Percentiles rank a stretch among this genome's conserved stretches.
Conservation (phyloP, 1,140 invertebrate genomes). For the Laupala kohalensis region DNA sequence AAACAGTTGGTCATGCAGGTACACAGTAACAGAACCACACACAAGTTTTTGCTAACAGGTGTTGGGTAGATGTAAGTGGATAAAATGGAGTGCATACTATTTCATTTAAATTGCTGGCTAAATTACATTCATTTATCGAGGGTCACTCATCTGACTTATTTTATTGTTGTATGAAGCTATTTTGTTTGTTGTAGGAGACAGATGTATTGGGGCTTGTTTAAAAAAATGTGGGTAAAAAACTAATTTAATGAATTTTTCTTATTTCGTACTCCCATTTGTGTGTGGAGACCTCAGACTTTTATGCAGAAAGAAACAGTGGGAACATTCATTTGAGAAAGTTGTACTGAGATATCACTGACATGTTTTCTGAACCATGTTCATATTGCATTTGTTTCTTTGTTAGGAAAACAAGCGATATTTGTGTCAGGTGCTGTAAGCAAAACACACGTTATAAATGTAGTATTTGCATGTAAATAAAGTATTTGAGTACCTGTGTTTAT, state of each 20-base stretch:
- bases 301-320: neutral
- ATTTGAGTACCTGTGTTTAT: neutral
- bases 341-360: neutral
- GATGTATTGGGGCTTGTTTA: neutral
- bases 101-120: neutral
- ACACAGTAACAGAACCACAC: neutral
- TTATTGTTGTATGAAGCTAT: too few species aligned
- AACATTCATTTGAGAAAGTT: neutral
- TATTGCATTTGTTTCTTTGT: neutral
- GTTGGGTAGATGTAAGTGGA: neutral
- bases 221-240: neutral
- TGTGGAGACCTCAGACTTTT: neutral
- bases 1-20: too few species aligned
- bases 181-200: too few species aligned
- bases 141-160: neutral
- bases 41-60: neutral
- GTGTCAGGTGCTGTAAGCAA: neutral
- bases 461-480: neutral
- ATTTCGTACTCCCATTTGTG: neutral
- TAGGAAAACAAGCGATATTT: neutral
- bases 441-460: neutral
- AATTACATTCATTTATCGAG: neutral
- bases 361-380: neutral
- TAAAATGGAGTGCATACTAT: neutral
- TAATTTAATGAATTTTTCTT: neutral